Base-by-base conservation (phyloP, 23 tunicate species). In the Styela plicata region DNA sequence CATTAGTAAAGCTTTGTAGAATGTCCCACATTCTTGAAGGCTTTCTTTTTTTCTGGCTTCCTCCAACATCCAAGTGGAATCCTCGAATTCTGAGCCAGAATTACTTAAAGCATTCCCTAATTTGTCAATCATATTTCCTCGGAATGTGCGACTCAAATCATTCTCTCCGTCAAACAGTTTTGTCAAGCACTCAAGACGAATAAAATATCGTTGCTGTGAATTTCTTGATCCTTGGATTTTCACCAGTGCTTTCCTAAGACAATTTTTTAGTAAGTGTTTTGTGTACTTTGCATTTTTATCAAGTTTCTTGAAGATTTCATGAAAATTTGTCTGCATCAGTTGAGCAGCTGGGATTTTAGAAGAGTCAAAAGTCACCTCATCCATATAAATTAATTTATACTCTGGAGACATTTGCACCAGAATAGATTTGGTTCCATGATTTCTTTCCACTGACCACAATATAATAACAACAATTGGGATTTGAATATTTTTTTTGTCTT, bases 301-400 rank as follows among this genome's bases (percentile, higher is more conserved):
- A 28, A 69, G 52, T n/a, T 23, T 18, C 24, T 86, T 53, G 65
- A 90, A 73, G 35, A 90, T 26, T 1, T 90, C 86, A 66, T 74
- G 28, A 2, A 90, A 22, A 22, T 57, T 85, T 61, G 33, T 66
- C 52, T 85, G 69, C 64, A 78, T 63, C 69, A 90, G 21, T 30
- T 53, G 33, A 35, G 68, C 52, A 10, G 86, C 71, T 0, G 86
- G 83, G 1, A 86, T 84, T 21, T 85, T 74, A 74, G 78, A 75
- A 34, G 82, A 83, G 63, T 61, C 76, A 18, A 83, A 20, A 35
- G 89, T 74, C 10, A 90, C 34, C 52, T 90, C 96, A 82, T 90
- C 96, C 31, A 90, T 57, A 61, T 44, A 80, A 18, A 90, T 81
- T 21, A 69, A 28, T 23, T 64, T 23, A 74, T 37, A 81, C 27